Evolutionary conservation across 1,140 invertebrate species (phyloP).

Genomic region (Antheraea mylitta): DNA sequence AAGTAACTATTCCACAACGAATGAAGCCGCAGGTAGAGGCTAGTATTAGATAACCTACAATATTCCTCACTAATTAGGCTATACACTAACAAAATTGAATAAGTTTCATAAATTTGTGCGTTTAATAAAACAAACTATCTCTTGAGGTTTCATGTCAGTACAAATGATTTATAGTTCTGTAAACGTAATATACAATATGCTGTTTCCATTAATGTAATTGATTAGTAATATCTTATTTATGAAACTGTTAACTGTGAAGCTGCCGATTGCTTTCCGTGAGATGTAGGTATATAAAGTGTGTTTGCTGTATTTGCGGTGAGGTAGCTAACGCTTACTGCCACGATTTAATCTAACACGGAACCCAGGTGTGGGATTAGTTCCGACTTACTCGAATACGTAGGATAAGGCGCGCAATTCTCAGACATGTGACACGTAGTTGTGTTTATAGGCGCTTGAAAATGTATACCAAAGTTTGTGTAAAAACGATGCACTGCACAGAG

Average conservation of each 20-base stretch:
- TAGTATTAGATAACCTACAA: too few relatives aligned
- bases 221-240: background rate
- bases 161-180: too few relatives aligned
- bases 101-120: too few relatives aligned
- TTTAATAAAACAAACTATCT: too few relatives aligned
- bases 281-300: background rate
- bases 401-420: slow-evolving; percentile 11
- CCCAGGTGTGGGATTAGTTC: slow-evolving; percentile 35
- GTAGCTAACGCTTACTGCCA: slow-evolving; percentile 16
- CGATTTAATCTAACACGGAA: slow-evolving; percentile 28
- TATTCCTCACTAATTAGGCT: too few relatives aligned
- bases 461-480: background rate
- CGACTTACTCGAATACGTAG: slow-evolving; percentile 15
- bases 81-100: too few relatives aligned
- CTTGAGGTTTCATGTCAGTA: too few relatives aligned
- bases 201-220: background rate
- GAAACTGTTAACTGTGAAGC: background rate
- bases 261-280: background rate
- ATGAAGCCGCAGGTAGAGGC: too few relatives aligned
- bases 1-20: too few relatives aligned
- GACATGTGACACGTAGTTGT: background rate
- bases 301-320: slow-evolving; percentile 19
- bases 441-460: background rate
- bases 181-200: too few relatives aligned
- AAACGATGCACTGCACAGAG: background rate